phyloP scores from a whole-genome alignment of 2,888 invertebrate species.

The Cynaeus angustus region DNA sequence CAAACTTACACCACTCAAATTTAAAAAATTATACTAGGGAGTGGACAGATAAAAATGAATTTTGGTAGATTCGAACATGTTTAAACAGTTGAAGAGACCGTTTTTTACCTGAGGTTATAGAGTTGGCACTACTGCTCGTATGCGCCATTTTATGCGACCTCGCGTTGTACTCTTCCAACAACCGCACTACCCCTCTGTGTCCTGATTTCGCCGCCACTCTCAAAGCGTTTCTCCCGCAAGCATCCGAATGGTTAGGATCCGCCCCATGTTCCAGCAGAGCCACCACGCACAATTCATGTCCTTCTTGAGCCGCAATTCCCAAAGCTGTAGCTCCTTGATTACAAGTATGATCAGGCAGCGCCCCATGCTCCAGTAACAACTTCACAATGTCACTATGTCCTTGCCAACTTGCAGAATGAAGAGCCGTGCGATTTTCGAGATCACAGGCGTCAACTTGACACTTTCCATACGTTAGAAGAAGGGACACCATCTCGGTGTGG shows the following conservation, averaged over 20 bases:
- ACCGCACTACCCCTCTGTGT: constrained; percentile 87
- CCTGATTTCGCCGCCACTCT: constrained; percentile 94
- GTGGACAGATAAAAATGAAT: too few species aligned
- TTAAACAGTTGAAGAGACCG: too few species aligned
- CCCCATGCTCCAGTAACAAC: constrained; percentile 85
- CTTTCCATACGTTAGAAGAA: constrained; percentile 84
- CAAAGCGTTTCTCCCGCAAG: constrained; percentile 89
- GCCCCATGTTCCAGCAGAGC: constrained; percentile 88
- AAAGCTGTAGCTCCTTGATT: constrained; percentile 97
- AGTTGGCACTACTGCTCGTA: constrained; percentile 69
- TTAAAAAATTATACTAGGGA: too few species aligned
- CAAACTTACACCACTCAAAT: too few species aligned
- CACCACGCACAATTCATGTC: constrained; percentile 93
- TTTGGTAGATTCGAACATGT: too few species aligned
- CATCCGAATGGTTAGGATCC: constrained; percentile 89
- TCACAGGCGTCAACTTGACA: constrained; percentile 93
- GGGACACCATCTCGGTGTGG: constrained; percentile 92
- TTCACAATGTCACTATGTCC: constrained; percentile 91
- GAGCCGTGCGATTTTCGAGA: constrained; percentile 89
- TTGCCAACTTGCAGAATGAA: constrained; percentile 97
- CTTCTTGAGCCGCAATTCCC: constrained; percentile 96
- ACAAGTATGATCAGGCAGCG: constrained; percentile 91
- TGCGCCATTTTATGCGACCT: constrained; percentile 66
- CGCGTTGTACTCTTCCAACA: constrained; percentile 80
- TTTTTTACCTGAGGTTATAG: constrained; percentile 70